A percentile compares a stretch with the other conserved stretches of the same genome.
Evolutionary conservation across 2,888 invertebrate genomes (phyloP).

Genomic region (Drosophila pegasa): DNA sequence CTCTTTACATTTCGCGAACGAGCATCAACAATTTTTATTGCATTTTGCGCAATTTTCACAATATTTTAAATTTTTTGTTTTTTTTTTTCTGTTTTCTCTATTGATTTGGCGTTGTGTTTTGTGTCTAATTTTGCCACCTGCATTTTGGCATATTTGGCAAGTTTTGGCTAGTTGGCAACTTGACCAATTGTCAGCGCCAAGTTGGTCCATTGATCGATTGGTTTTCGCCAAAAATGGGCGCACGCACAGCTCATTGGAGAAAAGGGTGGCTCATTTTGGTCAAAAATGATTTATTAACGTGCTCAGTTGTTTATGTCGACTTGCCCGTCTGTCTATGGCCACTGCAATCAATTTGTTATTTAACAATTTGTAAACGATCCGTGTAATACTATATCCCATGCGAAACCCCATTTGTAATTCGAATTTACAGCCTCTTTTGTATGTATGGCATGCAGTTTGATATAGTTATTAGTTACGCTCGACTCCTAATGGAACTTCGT

Average conservation of each 20-base stretch:
- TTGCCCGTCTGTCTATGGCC: constrained; percentile 46
- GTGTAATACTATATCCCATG: constrained; percentile 57
- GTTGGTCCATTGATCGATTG: constrained; percentile 76
- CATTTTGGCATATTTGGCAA: constrained; percentile 77
- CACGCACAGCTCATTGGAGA: constrained; percentile 60
- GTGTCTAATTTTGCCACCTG: constrained; percentile 81
- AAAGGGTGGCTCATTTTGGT: constrained; percentile 72
- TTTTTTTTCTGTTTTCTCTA: constrained; percentile 9
- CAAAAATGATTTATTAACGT: constrained; percentile 78
- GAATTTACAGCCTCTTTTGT: constrained; percentile 39
- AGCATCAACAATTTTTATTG: constrained; percentile 28
- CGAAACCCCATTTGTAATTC: constrained; percentile 41
- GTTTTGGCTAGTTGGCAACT: constrained; percentile 40
- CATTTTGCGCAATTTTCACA: constrained; percentile 57
- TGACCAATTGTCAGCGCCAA: constrained; percentile 56
- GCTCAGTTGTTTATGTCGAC: constrained; percentile 73
- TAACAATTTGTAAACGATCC: constrained; percentile 71
- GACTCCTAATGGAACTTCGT: neutral
- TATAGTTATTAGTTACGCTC: constrained; percentile 68
- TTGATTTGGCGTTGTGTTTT: constrained; percentile 63
- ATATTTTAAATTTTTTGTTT: constrained; percentile 38
- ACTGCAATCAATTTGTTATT: constrained; percentile 77
- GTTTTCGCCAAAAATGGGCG: constrained; percentile 72
- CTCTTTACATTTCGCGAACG: neutral
- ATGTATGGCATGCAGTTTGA: constrained; percentile 41